Percentiles rank a stretch among this genome's conserved stretches.
Evolutionary conservation across 2,888 invertebrate genomes (phyloP).

Genomic region (Himalopsyche kuldschensis): DNA sequence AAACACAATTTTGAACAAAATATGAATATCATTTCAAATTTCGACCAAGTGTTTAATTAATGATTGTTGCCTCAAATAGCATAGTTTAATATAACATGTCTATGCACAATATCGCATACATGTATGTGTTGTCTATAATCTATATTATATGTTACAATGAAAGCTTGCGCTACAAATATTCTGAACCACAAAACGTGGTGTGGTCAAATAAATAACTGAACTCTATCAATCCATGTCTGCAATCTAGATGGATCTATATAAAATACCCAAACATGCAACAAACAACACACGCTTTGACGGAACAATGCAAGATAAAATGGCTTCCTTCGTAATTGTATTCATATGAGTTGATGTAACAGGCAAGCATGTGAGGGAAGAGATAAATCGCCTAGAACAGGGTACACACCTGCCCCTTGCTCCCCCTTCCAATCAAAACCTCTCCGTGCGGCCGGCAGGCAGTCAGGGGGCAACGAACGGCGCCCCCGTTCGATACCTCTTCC

Average conservation of each 20-base stretch:
- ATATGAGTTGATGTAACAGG: constrained; percentile 17
- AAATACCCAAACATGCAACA: background rate
- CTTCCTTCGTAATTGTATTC: constrained; percentile 11
- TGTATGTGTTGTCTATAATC: no score
- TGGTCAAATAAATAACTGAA: background rate
- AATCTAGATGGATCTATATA: background rate
- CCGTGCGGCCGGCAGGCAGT: constrained; percentile 41
- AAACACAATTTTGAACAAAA: no score
- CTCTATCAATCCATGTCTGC: background rate
- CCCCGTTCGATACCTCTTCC: constrained; percentile 27
- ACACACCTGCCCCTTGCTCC: constrained; percentile 50
- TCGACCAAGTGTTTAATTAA: no score
- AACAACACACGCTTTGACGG: background rate
- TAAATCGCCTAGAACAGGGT: constrained; percentile 41
- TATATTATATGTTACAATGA: no score
- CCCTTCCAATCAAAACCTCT: constrained; percentile 48
- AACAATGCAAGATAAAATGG: constrained; percentile 5
- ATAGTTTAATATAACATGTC: no score
- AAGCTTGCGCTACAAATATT: no score
- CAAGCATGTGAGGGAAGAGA: constrained; percentile 14
- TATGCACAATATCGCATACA: no score
- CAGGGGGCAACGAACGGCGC: constrained; percentile 41
- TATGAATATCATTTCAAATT: no score
- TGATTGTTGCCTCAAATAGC: no score
- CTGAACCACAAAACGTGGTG: background rate